Percentiles rank a stretch among this genome's conserved stretches.
phyloP scores from a whole-genome alignment of 2,113 vertebrate genomes.

The Macheiramphus alcinus region DNA sequence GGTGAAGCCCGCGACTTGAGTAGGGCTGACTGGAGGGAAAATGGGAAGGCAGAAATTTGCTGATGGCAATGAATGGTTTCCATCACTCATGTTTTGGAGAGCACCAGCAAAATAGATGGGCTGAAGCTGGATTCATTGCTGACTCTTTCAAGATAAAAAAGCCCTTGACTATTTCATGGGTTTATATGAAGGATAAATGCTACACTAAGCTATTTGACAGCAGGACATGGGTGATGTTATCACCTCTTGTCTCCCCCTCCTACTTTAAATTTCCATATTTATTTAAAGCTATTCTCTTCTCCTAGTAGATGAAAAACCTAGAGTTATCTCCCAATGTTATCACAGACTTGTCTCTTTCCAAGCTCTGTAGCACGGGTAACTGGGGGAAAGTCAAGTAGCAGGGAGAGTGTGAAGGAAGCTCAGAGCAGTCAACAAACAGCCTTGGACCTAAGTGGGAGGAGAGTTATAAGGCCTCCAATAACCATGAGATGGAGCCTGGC shows the following conservation, averaged over 20 bases:
- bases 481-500: neutral
- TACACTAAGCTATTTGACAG: neutral
- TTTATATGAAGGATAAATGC: neutral
- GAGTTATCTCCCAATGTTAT: conserved; percentile 22
- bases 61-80: neutral
- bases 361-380: neutral
- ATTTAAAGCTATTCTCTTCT: conserved; percentile 29
- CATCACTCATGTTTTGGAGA: neutral
- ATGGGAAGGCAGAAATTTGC: neutral
- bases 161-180: neutral
- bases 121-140: neutral
- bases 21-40: neutral
- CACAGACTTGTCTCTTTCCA: neutral
- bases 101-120: neutral
- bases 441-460: neutral
- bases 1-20: fast-evolving
- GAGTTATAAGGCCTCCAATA: neutral
- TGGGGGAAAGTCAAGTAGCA: neutral
- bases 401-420: neutral
- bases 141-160: neutral
- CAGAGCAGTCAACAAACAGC: neutral
- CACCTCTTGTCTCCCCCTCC: neutral
- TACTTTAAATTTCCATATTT: conserved; percentile 27
- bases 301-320: neutral
- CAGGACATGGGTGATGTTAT: neutral